Evolutionary conservation across 2,113 vertebrate species (phyloP), one percentile per base, ranked within the genome.

Genomic region (Corvus moneduloides): DNA sequence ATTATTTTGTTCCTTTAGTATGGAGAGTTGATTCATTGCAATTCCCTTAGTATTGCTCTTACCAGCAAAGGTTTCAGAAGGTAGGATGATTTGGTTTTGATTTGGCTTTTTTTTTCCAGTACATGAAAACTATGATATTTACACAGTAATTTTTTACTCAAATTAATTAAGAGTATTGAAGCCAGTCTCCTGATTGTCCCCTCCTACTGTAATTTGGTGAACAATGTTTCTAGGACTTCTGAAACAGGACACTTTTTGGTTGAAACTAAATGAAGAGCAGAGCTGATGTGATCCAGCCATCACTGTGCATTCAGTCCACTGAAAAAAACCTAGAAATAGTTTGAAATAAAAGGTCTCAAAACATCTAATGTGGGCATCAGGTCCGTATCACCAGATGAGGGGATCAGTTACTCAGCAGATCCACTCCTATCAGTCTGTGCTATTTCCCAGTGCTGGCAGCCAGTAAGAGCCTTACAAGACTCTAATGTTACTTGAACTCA

Each of bases 281-380:
- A 79, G 30, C 6, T 35, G 41, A 30, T 52, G 16, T 59, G 14
- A 16, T 61, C 12, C 41, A 64, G 16, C 19, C 8, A 28, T 35
- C 32, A 55, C 12, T 56, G 30, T 19, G 2, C 6, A 35, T 48
- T 52, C 24, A 24, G 21, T 52, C 5, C 24, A 44, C 33, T 44
- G 64, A 91, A 87, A 20, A 6, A 64, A 44, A 4, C 8, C 8
- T 26, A 78, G 21, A 71, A 21, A 41, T 1, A 48, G 7, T 4
- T 32, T 87, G 58, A 82, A 78, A 58, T 46, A 35, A 61, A 76
- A 80, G 35, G 16, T 43, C 6, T 15, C 21, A 32, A 73, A 76
- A n/a, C 3, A 55, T 26, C 5, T 39, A 61, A 21, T 1, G 0
- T 32, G 11, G 18, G 3, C 16, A 62, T 49, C 51, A 88, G 2